Evolutionary conservation across 2,113 vertebrate species (phyloP), one percentile per base, ranked within the genome.

Genomic region (Phalacrocorax carbo): DNA sequence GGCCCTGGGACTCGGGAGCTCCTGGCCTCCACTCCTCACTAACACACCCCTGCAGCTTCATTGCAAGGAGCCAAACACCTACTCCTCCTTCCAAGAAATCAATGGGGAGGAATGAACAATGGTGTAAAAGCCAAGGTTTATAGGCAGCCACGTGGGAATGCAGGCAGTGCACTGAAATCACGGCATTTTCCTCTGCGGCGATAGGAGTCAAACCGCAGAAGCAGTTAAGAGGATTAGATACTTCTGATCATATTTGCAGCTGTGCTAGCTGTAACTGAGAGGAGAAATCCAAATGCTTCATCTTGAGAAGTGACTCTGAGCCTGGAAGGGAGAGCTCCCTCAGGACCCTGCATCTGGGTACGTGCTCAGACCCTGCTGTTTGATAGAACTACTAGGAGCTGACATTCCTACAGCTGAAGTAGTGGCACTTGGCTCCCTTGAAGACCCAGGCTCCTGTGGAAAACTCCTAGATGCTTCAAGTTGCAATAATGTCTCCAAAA

Each of bases 171-270:
- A 27, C 70, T 71, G 81, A 73, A 94, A 70, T 32, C 60, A 4
- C 11, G 1, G 93, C 86, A 1, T 27, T 84, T 81, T 82, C 82
- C 95, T 95, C 95, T 79, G 94, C 76, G 32, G 92, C 0, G 0
- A 80, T n/a, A 1, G 2, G 34, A 93, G 82, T 51, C 76, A 25
- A 64, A 83, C 95, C 90, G 94, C 92, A 96, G 96, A 15, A 96
- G 94, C 72, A 62, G 76, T 81, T 96, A 92, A 95, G 96, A 96
- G 94, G 95, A 97, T 94, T 95, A 96, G 95, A 38, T 92, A 82
- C 71, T 94, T 94, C 36, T 88, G 88, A 88, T 96, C 85, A 72
- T 83, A 77, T 93, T 94, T 93, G 81, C 94, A 96, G 96, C 95
- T 96, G 94, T 25, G 5, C 80, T 57, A 13, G 80, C 80, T 81